phyloP scores from a whole-genome alignment of 2,888 invertebrate species.

The Melieria omissa region DNA sequence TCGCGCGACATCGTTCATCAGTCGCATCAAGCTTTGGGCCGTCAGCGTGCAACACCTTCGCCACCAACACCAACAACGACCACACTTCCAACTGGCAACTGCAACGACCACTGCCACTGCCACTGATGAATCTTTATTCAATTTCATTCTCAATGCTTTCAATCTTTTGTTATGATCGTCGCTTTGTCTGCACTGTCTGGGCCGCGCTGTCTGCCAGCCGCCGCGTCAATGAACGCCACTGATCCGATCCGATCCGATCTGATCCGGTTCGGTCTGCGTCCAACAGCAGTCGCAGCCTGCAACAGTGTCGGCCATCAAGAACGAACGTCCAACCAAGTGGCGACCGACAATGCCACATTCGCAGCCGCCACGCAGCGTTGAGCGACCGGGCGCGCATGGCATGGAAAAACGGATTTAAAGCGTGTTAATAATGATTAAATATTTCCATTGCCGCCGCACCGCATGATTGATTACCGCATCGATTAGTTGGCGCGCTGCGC shows the following conservation, averaged over 20 bases:
- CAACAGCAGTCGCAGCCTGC: no score
- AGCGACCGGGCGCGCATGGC: conserved; percentile 20
- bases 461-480: conserved; percentile 47
- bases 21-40: background rate
- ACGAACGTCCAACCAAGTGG: no score
- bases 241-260: conserved; percentile 1
- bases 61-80: no score
- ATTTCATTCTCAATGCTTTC: conserved; percentile 13
- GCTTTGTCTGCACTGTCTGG: background rate
- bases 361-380: no score
- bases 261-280: no score
- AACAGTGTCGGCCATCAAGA: no score
- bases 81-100: no score
- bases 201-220: no score
- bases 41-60: no score
- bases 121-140: conserved; percentile 33
- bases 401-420: conserved; percentile 39
- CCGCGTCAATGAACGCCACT: background rate
- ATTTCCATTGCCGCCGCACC: conserved; percentile 27
- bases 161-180: conserved; percentile 1
- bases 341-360: no score
- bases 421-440: conserved; percentile 46
- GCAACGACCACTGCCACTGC: no score
- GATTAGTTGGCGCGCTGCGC: conserved; percentile 37
- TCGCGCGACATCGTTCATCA: conserved; percentile 34